These are phyloP conservation scores for Thaumatotibia leucotreta DNA, from an alignment of 1,140 invertebrate species.

Conservation along the genomic window DNA sequence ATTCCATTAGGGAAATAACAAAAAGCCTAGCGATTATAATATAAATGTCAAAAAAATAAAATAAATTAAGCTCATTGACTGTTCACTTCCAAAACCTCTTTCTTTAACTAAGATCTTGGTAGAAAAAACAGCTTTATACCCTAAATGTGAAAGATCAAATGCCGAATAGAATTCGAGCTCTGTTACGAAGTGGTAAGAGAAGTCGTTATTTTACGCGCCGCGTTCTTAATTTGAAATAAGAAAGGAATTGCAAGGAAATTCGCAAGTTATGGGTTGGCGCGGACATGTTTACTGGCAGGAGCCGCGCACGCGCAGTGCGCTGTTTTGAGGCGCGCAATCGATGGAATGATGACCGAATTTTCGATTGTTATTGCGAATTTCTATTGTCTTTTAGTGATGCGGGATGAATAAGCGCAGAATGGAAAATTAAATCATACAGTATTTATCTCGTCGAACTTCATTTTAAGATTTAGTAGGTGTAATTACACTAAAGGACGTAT, in stretches of 20 bases:
- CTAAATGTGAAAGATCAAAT: neutral
- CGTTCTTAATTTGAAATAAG: conserved; percentile 30
- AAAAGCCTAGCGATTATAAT: neutral
- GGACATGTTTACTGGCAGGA: conserved; percentile 50
- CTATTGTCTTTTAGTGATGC: neutral
- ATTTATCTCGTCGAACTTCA: no score
- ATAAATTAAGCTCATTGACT: neutral
- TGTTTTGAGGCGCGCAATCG: conserved; percentile 10
- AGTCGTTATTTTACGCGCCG: neutral
- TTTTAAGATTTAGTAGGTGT: no score
- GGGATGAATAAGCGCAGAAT: neutral
- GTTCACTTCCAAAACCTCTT: neutral
- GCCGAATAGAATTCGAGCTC: neutral
- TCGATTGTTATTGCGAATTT: conserved; percentile 11
- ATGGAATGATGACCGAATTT: conserved; percentile 7
- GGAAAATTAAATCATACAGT: no score
- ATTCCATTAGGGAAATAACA: neutral
- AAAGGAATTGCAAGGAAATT: conserved; percentile 36
- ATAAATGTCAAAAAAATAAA: neutral
- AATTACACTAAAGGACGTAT: no score
- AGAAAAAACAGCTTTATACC: neutral
- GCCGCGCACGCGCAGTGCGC: neutral
- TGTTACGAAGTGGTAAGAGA: neutral
- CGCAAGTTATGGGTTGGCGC: conserved; percentile 38
- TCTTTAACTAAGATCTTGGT: neutral